Evolutionary conservation across 2,113 vertebrate genomes (phyloP), one percentile per base, ranked within the genome.

Genomic region (Spea bombifrons): DNA sequence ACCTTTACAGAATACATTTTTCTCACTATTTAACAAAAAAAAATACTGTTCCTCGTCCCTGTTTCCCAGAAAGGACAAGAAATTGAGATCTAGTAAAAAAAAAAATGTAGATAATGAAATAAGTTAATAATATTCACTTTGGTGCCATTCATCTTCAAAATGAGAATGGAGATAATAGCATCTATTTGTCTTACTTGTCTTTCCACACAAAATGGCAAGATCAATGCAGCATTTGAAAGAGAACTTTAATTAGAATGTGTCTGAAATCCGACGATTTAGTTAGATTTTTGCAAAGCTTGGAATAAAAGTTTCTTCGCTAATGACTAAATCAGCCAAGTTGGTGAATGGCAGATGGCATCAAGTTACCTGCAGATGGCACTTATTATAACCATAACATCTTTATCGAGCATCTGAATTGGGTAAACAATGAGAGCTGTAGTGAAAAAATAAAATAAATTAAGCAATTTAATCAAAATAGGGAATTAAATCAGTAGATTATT

Each of bases 171-270:
- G 61, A 49, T 80, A 80, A 80, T 72, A 71, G 52, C 52, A 55
- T 59, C 77, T 59, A 80, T 80, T 80, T 68, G 59, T 80, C 77
- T 80, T 52, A 4, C 71, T 57, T 73, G 77, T 73, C 71, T 80
- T 59, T 46, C 50, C 71, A 15, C 68, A 66, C 50, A 55, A 55
- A 67, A 73, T 59, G 71, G 66, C 52, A 67, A 67, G 63, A 80
- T 73, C 77, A 67, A 80, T 73, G 76, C 46, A 65, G 76, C 71
- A 67, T 43, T 47, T 48, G 50, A 68, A 67, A 30, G 70, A 67
- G 16, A 73, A 79, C 71, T 73, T 73, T 73, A 73, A 73, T 73
- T 73, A 57, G 45, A 80, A 80, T 49, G 13, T 55, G 63, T 57
- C 77, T 43, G 64, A 66, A 53, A 67, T 73, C 49, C 30, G 57